Percentiles rank a stretch among this genome's conserved stretches.
These are phyloP conservation scores for Mamestra configurata DNA, from an alignment of 1,140 invertebrate genomes.

Conservation along the genomic window DNA sequence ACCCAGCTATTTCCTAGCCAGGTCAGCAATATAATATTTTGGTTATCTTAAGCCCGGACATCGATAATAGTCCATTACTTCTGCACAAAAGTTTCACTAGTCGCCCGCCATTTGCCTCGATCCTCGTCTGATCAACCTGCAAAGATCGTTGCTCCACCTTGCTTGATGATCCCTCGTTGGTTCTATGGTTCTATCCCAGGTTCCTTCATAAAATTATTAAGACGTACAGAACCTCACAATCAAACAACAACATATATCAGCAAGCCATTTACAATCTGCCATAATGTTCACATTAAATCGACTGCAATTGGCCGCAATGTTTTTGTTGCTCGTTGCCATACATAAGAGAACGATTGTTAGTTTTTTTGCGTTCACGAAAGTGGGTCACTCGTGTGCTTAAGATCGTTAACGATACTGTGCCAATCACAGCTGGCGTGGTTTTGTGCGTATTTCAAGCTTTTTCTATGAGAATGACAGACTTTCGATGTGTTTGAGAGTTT, in stretches of 20 bases:
- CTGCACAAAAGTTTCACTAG: too few species aligned
- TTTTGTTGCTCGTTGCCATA: slow-evolving; percentile 33
- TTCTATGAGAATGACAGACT: not conserved
- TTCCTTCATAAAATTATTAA: too few species aligned
- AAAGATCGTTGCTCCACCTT: too few species aligned
- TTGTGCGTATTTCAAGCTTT: slow-evolving; percentile 21
- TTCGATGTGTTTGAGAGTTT: slow-evolving; percentile 6
- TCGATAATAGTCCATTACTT: too few species aligned
- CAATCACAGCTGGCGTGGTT: slow-evolving; percentile 44
- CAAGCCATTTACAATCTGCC: slow-evolving; percentile 18
- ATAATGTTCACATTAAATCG: slow-evolving; percentile 40
- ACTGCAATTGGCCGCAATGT: slow-evolving; percentile 28
- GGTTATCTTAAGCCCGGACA: too few species aligned
- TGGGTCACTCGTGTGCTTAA: slow-evolving; percentile 49
- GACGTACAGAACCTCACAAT: not conserved
- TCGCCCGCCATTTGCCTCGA: too few species aligned
- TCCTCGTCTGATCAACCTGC: too few species aligned
- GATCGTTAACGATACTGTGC: slow-evolving; percentile 48
- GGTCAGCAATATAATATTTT: too few species aligned
- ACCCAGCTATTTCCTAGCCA: too few species aligned
- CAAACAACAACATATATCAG: slow-evolving; percentile 7
- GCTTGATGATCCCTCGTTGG: too few species aligned
- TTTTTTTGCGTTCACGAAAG: slow-evolving; percentile 49
- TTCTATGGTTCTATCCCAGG: too few species aligned
- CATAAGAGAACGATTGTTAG: slow-evolving; percentile 50